These are phyloP conservation scores for Tragelaphus imberbis DNA, from an alignment of 2,113 vertebrate genomes.

Conservation along the genomic window DNA sequence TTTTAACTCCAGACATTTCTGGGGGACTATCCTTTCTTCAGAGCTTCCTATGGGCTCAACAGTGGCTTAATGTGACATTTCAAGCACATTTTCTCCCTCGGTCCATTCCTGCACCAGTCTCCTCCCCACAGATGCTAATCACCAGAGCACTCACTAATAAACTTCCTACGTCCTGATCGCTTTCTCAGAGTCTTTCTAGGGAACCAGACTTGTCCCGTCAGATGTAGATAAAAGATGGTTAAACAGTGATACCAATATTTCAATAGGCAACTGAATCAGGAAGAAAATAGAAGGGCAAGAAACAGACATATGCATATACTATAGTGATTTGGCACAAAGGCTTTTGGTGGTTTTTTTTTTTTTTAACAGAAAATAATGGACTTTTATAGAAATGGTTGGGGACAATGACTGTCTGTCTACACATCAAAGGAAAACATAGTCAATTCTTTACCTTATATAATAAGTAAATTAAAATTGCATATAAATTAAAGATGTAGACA, in stretches of 20 bases:
- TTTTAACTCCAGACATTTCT: too few relatives aligned
- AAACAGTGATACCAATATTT: background rate
- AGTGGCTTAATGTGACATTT: background rate
- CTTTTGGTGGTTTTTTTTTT: too few relatives aligned
- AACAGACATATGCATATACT: background rate
- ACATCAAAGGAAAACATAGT: background rate
- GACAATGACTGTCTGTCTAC: background rate
- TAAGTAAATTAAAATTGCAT: background rate
- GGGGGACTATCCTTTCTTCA: background rate
- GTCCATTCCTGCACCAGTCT: background rate
- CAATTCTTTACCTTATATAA: background rate
- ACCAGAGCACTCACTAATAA: background rate
- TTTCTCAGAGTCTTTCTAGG: background rate
- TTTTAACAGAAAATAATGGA: background rate
- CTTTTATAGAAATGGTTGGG: background rate
- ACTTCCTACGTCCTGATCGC: background rate
- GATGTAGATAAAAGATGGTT: background rate
- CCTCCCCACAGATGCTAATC: background rate
- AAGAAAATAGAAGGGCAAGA: background rate
- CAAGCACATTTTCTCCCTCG: background rate
- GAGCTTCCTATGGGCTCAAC: background rate
- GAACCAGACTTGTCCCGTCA: background rate
- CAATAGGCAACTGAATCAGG: background rate
- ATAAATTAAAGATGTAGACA: background rate
- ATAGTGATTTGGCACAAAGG: background rate